These are phyloP conservation scores for Phoeniculus purpureus DNA, from an alignment of 2,797 vertebrate species.

Conservation along the genomic window DNA sequence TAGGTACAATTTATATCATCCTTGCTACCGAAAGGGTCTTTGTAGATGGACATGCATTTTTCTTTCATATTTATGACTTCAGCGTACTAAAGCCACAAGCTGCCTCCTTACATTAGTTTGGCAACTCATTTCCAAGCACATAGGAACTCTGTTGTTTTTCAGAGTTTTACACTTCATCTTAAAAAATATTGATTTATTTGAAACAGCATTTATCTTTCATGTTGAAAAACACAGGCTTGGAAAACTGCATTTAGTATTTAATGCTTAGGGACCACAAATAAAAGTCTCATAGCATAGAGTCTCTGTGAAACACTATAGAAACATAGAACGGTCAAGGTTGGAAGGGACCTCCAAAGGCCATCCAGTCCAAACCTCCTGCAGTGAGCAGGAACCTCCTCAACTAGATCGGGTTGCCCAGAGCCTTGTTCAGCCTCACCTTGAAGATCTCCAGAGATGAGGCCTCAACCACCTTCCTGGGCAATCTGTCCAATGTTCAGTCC, in stretches of 20 bases:
- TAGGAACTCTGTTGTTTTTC: not conserved
- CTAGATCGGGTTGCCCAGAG: too few species aligned
- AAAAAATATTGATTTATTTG: not conserved
- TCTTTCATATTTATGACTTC: not conserved
- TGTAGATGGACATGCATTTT: not conserved
- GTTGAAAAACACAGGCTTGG: not conserved
- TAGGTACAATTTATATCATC: not conserved
- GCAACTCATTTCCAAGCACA: not conserved
- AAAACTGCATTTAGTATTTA: not conserved
- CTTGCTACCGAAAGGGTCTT: not conserved
- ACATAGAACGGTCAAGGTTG: too few species aligned
- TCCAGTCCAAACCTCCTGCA: too few species aligned
- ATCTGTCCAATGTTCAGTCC: too few species aligned
- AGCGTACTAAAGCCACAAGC: not conserved
- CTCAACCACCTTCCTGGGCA: too few species aligned
- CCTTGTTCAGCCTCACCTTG: too few species aligned
- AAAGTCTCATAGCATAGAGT: not conserved
- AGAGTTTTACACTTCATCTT: not conserved
- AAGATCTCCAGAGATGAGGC: too few species aligned
- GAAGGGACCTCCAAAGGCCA: too few species aligned
- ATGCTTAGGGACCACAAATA: not conserved
- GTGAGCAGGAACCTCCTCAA: too few species aligned
- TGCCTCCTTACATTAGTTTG: not conserved
- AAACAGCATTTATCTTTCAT: not conserved
- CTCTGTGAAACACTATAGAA: not conserved